Percentiles rank a stretch among this genome's conserved stretches.
Evolutionary conservation across 1,140 invertebrate species (phyloP).

Genomic region (Pygmarrhopalites habei): DNA sequence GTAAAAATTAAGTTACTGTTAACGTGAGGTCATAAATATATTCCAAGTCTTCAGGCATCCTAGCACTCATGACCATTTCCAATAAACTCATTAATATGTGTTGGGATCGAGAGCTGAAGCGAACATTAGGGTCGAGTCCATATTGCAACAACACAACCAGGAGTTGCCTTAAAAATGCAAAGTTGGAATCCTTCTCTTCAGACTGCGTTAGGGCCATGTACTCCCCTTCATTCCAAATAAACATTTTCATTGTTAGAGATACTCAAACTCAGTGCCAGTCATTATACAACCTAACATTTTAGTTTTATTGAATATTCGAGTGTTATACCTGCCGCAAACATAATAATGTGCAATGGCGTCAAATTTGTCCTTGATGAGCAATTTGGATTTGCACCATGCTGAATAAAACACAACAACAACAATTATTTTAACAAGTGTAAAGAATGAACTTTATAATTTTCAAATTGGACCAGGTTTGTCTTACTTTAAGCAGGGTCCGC

Average conservation of each 20-base stretch:
- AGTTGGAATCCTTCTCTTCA: constrained; percentile 49
- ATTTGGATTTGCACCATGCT: constrained; percentile 62
- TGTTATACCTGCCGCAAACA: constrained; percentile 52
- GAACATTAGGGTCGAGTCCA: constrained; percentile 58
- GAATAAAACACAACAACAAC: no score
- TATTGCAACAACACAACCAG: constrained; percentile 60
- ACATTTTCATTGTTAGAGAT: no score
- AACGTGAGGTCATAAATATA: constrained; percentile 61
- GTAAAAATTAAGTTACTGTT: no score
- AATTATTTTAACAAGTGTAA: no score
- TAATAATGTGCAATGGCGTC: constrained; percentile 63
- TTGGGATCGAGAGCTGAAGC: constrained; percentile 49
- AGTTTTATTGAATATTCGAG: no score
- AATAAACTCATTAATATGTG: constrained; percentile 58
- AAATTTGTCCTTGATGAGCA: constrained; percentile 61
- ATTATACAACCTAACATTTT: no score
- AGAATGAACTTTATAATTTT: no score
- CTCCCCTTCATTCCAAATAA: no score
- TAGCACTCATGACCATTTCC: constrained; percentile 62
- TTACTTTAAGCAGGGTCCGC: constrained; percentile 53
- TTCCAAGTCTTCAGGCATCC: constrained; percentile 54
- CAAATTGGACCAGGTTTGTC: no score
- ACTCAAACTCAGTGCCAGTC: no score
- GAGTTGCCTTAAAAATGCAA: constrained; percentile 51
- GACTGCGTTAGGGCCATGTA: constrained; percentile 58